phyloP scores from a whole-genome alignment of 1,140 invertebrate genomes.

The Drosophila jambulina region DNA sequence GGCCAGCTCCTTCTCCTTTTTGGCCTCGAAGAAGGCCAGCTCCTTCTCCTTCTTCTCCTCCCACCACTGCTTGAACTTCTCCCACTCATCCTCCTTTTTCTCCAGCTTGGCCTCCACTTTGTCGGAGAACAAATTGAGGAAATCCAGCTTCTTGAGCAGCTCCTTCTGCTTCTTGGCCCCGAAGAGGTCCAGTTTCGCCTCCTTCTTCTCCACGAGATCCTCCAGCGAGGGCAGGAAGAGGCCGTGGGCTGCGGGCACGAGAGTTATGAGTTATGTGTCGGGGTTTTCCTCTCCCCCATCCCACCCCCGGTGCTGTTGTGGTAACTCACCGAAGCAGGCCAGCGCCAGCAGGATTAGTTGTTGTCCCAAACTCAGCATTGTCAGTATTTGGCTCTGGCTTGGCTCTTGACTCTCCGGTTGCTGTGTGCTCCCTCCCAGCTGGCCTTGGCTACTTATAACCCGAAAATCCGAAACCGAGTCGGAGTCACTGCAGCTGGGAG shows the following conservation, averaged over 20 bases:
- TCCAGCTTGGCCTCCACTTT: constrained; percentile 55
- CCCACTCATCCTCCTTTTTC: constrained; percentile 62
- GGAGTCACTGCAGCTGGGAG: constrained; percentile 17
- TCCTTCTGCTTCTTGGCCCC: constrained; percentile 60
- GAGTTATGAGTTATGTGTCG: neutral
- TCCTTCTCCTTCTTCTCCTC: constrained; percentile 69
- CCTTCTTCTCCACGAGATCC: constrained; percentile 46
- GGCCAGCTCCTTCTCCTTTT: constrained; percentile 50
- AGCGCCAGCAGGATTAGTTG: constrained; percentile 56
- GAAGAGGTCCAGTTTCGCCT: constrained; percentile 31
- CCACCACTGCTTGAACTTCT: constrained; percentile 66
- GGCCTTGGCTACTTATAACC: constrained; percentile 60
- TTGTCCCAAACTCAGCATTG: constrained; percentile 52
- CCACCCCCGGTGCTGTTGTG: neutral
- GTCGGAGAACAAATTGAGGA: constrained; percentile 65
- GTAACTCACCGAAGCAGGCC: constrained; percentile 57
- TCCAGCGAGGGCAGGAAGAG: constrained; percentile 57
- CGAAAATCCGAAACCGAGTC: constrained; percentile 15
- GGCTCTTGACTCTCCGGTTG: constrained; percentile 2
- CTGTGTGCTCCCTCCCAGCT: constrained; percentile 12
- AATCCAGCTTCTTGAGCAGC: constrained; percentile 64
- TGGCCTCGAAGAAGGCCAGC: constrained; percentile 54
- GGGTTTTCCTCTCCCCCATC: too few relatives aligned
- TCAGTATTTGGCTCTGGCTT: constrained; percentile 3
- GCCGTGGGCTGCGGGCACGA: constrained; percentile 37